phyloP scores from a whole-genome alignment of 2,888 invertebrate genomes.

The Pharmacophagus antenor region DNA sequence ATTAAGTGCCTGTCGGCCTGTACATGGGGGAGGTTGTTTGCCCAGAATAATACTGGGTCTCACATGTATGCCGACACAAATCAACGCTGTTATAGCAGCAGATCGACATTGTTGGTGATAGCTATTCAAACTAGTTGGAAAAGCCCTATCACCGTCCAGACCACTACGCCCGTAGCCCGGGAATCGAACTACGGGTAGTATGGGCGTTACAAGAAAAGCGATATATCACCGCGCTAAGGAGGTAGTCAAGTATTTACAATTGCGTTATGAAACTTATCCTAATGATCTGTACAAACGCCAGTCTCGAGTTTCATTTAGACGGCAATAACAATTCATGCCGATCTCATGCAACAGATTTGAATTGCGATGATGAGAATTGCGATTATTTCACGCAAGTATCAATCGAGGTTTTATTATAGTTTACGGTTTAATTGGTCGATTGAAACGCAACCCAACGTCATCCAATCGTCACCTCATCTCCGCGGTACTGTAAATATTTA shows the following conservation, averaged over 20 bases:
- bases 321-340: neutral
- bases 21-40: no score
- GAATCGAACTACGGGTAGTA: no score
- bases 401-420: slow-evolving; percentile 8
- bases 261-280: neutral
- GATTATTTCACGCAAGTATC: slow-evolving; percentile 6
- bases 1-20: no score
- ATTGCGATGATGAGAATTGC: slow-evolving; percentile 4
- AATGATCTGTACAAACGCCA: neutral
- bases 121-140: no score
- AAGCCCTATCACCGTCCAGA: no score
- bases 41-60: no score
- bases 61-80: no score
- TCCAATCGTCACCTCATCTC: slow-evolving; percentile 7
- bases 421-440: slow-evolving; percentile 15
- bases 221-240: neutral
- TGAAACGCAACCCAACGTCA: slow-evolving; percentile 1
- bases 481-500: slow-evolving; percentile 9
- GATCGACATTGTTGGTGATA: no score
- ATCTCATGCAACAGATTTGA: neutral
- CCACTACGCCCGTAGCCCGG: no score
- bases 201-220: no score
- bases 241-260: neutral
- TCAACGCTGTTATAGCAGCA: no score
- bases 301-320: neutral